Evolutionary conservation across 1,140 invertebrate species (phyloP).

Genomic region (Listronotus oregonensis): DNA sequence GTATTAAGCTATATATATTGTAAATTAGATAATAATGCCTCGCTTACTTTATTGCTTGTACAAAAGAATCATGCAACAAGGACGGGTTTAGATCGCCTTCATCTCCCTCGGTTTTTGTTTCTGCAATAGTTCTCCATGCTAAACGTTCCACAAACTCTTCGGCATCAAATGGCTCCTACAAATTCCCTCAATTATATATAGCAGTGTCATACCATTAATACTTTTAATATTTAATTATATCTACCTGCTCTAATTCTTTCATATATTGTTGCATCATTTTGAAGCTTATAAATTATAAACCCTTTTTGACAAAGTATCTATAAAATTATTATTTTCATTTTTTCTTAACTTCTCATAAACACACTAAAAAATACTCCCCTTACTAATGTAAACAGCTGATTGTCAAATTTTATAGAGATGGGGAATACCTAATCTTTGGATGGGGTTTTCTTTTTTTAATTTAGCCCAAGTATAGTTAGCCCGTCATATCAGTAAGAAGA

Average conservation of each 20-base stretch:
- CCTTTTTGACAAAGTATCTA: too few relatives aligned
- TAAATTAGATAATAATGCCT: too few relatives aligned
- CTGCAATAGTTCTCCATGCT: slow-evolving; percentile 90
- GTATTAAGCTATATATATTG: slow-evolving; percentile 14
- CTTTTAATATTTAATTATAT: slow-evolving; percentile 16
- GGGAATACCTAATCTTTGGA: too few relatives aligned
- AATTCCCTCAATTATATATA: too few relatives aligned
- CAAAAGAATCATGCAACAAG: slow-evolving; percentile 87
- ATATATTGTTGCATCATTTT: slow-evolving; percentile 85
- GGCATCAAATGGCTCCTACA: slow-evolving; percentile 90
- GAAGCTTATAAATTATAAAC: not conserved
- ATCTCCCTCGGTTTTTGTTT: slow-evolving; percentile 69
- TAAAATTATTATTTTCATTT: not conserved
- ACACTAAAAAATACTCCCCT: not conserved
- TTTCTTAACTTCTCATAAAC: not conserved
- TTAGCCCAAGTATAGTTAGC: too few relatives aligned
- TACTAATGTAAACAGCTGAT: not conserved
- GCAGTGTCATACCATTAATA: not conserved
- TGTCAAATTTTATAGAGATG: too few relatives aligned
- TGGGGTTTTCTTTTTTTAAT: too few relatives aligned
- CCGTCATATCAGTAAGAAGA: too few relatives aligned
- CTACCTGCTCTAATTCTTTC: slow-evolving; percentile 80
- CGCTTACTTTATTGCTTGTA: slow-evolving; percentile 81
- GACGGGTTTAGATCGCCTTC: slow-evolving; percentile 73
- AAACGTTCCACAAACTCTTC: slow-evolving; percentile 97